Evolutionary conservation across 1,140 invertebrate genomes (phyloP), one percentile per base, ranked within the genome.

Genomic region (Leptonema lineaticorne): DNA sequence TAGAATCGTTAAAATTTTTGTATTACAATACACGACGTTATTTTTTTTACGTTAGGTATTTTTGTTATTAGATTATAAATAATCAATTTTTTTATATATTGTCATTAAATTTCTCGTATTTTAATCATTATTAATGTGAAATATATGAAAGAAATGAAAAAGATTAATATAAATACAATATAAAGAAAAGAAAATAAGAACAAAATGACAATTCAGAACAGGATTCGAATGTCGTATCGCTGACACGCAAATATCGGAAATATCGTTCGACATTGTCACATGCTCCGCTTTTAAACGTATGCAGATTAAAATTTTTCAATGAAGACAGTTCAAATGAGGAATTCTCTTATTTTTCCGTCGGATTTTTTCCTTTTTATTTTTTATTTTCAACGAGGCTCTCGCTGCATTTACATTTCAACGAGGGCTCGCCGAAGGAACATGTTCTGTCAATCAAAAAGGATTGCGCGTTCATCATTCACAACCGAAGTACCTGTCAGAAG

Each of bases 391-490:
- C 8, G 57, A 22, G n/a, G n/a, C n/a, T n/a, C 24, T 22, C 7
- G 28, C 24, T 59, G 26, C 14, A 28, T 57, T 28, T 57, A 20
- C 57, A 18, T 37, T 45, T 62, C 24, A 22, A 45, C 59, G 59
- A 62, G 20, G 46, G 53, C 50, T 46, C 22, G 24, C 48, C 22
- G 14, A 53, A 66, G 53, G 53, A 57, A 66, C 63, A 57, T 41
- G 63, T 41, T 26, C 37, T 53, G 69, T 70, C 69, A 70, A 67
- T 70, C 69, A 70, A 26, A 60, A 59, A 30, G 63, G 63, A 66
- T 57, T 57, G 63, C 45, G 63, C 46, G 63, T 70, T 70, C 57
- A 70, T 70, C 65, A 66, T 70, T 70, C 69, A 70, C 41, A 37
- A 18, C 63, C 41, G 63, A 29, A 62, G 24, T 30, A 50, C 57